These are phyloP conservation scores for Polyodon spathula DNA, from an alignment of 2,113 vertebrate species.

Conservation along the genomic window DNA sequence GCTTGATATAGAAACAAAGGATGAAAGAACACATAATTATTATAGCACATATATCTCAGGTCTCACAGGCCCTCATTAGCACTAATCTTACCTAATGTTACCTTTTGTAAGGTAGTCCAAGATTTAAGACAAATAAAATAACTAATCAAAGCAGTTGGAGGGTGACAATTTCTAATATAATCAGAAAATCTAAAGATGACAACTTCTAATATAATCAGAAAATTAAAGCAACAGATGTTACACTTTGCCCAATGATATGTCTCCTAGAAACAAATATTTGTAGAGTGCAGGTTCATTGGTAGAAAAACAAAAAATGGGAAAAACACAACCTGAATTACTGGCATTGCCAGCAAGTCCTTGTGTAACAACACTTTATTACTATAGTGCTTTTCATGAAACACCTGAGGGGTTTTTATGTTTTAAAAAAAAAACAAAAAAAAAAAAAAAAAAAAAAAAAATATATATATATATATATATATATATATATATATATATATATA, in stretches of 20 bases:
- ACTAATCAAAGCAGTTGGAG: not conserved
- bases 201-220: conserved; percentile 17
- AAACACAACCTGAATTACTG: conserved; percentile 46
- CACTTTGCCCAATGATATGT: conserved; percentile 39
- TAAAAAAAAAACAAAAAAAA: too few species aligned
- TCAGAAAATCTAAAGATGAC: conserved; percentile 26
- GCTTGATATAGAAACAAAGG: too few species aligned
- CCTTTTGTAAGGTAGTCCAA: too few species aligned
- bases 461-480: too few species aligned
- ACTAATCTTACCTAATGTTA: too few species aligned
- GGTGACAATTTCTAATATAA: not conserved
- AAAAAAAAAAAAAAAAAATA: too few species aligned
- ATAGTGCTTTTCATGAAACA: conserved; percentile 35
- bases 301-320: conserved; percentile 54
- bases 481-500: too few species aligned
- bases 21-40: too few species aligned
- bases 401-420: conserved; percentile 29
- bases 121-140: not conserved
- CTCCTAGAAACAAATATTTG: conserved; percentile 64
- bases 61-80: too few species aligned
- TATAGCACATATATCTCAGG: too few species aligned
- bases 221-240: conserved; percentile 64
- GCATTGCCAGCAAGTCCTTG: conserved; percentile 43
- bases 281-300: conserved; percentile 40
- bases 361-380: conserved; percentile 24